Base-by-base conservation (phyloP, 1,140 invertebrate genomes). In the Dryas iulia region DNA sequence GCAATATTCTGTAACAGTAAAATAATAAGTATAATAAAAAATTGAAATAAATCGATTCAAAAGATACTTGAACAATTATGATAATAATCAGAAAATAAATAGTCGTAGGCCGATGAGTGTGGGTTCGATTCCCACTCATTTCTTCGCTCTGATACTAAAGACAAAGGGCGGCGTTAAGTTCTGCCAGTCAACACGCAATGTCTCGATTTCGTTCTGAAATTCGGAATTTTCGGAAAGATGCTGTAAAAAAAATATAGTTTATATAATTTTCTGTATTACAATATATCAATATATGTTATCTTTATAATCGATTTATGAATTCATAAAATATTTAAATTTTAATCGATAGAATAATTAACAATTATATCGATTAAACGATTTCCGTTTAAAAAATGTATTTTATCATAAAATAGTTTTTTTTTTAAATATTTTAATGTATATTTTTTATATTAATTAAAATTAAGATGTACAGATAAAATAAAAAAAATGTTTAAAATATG, bases 401-500 rank as follows among this genome's bases (percentile, higher is more conserved):
- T 28, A 26, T 30, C 23, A 30, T 52, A 30, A n/a, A 30, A 58
- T n/a, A 57, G 14, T 21, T 31, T 59, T 23, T 23, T 56, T 56
- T 24, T 56, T 11, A 39, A 3, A 56, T 56, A 26, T 24, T n/a
- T 1, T 56, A n/a, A 14, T 14, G 7, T 21, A 26, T 30, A 33
- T 26, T 7, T 28, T 28, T 59, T 33, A 59, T 11, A 21, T 59
- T 26, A 14, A n/a, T 18, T 47, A 4, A 0, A 57, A 47, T 33
- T 52, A 62, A 69, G 18, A 52, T 69, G 68, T 75, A 78, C 39
- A 72, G 53, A 73, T 70, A 72, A 72, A 80, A 74, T 74, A 81
- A 69, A 69, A 74, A 79, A 69, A 79, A 76, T 74, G 63, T 71
- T 64, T 74, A 70, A 78, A 57, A 72, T 64, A 76, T 26, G 56